Evolutionary conservation across 1,140 invertebrate species (phyloP), one percentile per base, ranked within the genome.

Genomic region (Drosophila carrolli): DNA sequence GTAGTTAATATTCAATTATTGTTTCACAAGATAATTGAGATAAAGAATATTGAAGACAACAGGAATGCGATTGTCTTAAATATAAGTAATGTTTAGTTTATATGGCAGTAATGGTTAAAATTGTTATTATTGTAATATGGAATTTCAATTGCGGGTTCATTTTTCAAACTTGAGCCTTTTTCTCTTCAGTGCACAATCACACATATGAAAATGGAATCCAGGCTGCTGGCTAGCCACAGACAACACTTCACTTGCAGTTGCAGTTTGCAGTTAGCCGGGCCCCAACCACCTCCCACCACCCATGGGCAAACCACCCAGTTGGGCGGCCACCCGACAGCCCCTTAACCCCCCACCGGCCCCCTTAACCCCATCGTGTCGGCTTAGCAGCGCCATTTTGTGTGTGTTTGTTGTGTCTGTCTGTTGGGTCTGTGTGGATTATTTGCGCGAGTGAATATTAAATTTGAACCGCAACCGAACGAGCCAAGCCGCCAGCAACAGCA

Each of bases 391-490:
- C 83, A 86, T 86, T 86, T 86, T 78, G 81, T 63, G 70, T 78
- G 81, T 82, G 83, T 76, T 73, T 80, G 81, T 83, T 75, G 37
- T 38, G 47, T 60, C 48, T 48, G 71, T 61, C 40, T 46, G 77
- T 59, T 14, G 63, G 58, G 59, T 62, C 57, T 85, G 77, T 72
- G 72, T 88, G 83, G 84, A 86, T 86, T 86, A 86, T 86, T 86
- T 88, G 83, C 84, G 83, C 83, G 79, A 88, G 83, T 86, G 83
- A 86, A 88, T 86, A 86, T 88, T 86, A 86, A 86, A 86, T 86
- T 86, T 88, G 83, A 88, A 83, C 83, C 83, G 84, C 83, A 86
- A 82, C 79, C 83, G 83, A 86, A 88, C 79, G 79, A 88, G 75
- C 63, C 71, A 81, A 78, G 74, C 78, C 75, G 79, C 70, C 83